Evolutionary conservation across 2,888 invertebrate species (phyloP), one percentile per base, ranked within the genome.

Genomic region (Rugalucina vietnamica): DNA sequence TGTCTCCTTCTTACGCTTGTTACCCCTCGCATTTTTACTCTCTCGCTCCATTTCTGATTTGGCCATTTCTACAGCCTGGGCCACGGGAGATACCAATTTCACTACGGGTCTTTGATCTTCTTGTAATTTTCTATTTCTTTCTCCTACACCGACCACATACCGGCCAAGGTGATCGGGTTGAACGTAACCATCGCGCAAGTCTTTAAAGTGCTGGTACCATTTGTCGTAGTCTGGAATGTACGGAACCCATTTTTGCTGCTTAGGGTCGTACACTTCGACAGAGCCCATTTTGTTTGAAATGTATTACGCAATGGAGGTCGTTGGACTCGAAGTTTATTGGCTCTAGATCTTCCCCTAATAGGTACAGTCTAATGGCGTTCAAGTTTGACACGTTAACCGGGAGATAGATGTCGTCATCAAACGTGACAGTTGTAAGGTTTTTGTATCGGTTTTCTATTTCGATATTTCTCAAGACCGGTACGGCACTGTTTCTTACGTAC

Each of bases 61-160:
- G 27, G 80, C 80, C 72, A 80, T 80, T 54, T 84, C 84, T 1
- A 80, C 34, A 0, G 81, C 78, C 43, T 84, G 80, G 2, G 80
- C 80, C n/a, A 80, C 70, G 4, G 84, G 76, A 0, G 80, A 80
- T 29, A 84, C 81, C 32, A 80, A n/a, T 43, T 65, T 76, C 27
- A 84, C 29, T n/a, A 43, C 2, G 39, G 29, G 29, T 18, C 29
- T 60, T 60, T 60, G 60, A 10, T 60, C 29, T 60, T 60, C 29
- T 8, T 18, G 60, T 5, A 60, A 29, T 43, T 43, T 43, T 60
- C 60, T 24, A 32, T 60, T 29, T 60, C 60, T 60, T 21, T 29
- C 29, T 8, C 29, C 81, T 36, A 57, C 76, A 21, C 81, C 76
- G 32, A 72, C 76, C 21, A 76, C 36, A 71, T 70, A 76, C 0